Percentiles rank a stretch among this genome's conserved stretches.
Conservation (phyloP, 2,888 invertebrate genomes). For the Himalopsyche japonica region DNA sequence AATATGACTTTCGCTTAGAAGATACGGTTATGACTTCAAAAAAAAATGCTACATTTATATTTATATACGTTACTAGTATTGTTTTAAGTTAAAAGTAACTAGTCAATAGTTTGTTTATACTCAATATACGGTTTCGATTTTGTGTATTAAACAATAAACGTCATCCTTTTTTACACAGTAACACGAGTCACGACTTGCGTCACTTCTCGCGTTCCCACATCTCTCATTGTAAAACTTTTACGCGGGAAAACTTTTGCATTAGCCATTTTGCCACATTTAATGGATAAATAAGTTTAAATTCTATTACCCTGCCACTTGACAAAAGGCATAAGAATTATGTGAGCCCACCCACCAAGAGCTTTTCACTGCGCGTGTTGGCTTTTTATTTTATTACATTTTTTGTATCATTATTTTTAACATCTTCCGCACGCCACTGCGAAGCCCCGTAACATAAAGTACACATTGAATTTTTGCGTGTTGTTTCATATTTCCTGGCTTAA, state of each 20-base stretch:
- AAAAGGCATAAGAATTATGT: conserved; percentile 13
- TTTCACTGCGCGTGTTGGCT: not conserved
- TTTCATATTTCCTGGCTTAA: not conserved
- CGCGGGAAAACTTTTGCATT: conserved; percentile 36
- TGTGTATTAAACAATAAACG: not conserved
- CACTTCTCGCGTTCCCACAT: conserved; percentile 7
- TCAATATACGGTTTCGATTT: too few species aligned
- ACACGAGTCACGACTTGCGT: not conserved
- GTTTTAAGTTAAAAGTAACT: too few species aligned
- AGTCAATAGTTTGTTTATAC: too few species aligned
- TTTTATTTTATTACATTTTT: not conserved
- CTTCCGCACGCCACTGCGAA: not conserved
- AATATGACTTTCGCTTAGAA: too few species aligned
- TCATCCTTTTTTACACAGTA: not conserved
- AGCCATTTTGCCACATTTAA: conserved; percentile 30
- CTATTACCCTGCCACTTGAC: conserved; percentile 23
- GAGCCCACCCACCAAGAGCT: conserved; percentile 7
- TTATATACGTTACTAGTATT: too few species aligned
- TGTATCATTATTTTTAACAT: not conserved
- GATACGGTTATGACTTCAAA: too few species aligned
- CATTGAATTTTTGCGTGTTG: not conserved
- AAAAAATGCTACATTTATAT: too few species aligned
- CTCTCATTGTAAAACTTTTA: conserved; percentile 23
- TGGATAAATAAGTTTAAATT: conserved; percentile 39
- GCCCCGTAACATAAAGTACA: not conserved